phyloP scores from a whole-genome alignment of 2,888 invertebrate genomes.

The Imbricaverruca yamaguchii region DNA sequence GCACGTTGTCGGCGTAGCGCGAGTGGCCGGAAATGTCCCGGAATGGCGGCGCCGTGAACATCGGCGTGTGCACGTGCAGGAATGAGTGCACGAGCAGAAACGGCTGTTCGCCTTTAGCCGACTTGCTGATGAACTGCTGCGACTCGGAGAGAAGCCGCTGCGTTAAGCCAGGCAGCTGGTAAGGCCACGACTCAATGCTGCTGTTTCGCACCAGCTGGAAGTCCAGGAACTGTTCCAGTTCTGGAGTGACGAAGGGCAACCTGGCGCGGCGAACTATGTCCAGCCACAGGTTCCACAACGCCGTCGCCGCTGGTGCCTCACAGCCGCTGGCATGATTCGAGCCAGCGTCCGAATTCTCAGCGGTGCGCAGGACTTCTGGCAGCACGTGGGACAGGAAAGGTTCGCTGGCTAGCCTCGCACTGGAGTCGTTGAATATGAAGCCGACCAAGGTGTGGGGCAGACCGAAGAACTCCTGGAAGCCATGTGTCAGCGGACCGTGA shows the following conservation, averaged over 20 bases:
- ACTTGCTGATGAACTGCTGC: conserved; percentile 34
- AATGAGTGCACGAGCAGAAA: conserved; percentile 36
- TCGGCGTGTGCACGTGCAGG: conserved; percentile 59
- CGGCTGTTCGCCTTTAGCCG: conserved; percentile 24
- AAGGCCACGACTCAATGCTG: conserved; percentile 46
- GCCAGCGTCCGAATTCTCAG: background rate
- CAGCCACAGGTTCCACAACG: background rate
- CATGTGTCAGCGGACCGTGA: conserved; percentile 42
- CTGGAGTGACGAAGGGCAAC: background rate
- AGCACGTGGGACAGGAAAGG: background rate
- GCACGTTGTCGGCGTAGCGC: conserved; percentile 39
- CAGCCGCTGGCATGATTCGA: background rate
- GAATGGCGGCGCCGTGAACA: conserved; percentile 52
- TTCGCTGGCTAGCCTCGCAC: background rate
- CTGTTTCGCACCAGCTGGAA: conserved; percentile 40
- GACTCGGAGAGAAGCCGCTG: conserved; percentile 39
- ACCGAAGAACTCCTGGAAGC: conserved; percentile 44
- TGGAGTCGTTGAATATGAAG: background rate
- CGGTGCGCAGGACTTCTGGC: background rate
- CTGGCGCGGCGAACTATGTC: background rate
- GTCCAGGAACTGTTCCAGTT: conserved; percentile 35
- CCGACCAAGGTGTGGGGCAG: too few species aligned
- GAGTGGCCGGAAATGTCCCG: conserved; percentile 33
- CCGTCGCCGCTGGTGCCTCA: background rate
- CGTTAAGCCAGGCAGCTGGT: conserved; percentile 42